Evolutionary conservation across 1,140 invertebrate genomes (phyloP).

Genomic region (Pentalonia nigronervosa): DNA sequence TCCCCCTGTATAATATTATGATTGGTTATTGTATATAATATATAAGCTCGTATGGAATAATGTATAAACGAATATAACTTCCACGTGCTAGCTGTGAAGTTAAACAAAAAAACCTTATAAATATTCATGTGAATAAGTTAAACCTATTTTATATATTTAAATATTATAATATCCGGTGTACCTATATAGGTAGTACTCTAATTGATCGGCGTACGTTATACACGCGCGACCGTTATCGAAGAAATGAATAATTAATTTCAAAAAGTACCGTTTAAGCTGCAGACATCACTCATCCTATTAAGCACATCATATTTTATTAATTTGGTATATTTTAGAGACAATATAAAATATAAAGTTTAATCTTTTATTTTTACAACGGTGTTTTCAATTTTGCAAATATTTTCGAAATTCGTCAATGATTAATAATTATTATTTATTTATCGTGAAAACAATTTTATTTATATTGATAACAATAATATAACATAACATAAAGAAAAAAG

Average conservation of each 20-base stretch:
- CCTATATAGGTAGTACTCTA: not conserved
- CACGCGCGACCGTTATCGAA: not conserved
- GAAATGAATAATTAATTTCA: constrained; percentile 32
- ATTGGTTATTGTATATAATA: not conserved
- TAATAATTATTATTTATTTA: no score
- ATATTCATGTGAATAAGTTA: not conserved
- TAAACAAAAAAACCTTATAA: not conserved
- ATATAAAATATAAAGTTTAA: not conserved
- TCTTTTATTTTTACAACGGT: not conserved
- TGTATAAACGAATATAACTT: not conserved
- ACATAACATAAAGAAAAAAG: no score
- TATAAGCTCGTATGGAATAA: not conserved
- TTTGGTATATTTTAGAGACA: not conserved
- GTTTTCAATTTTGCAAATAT: not conserved
- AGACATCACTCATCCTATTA: not conserved
- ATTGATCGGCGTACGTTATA: not conserved
- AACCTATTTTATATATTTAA: not conserved
- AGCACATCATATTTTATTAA: not conserved
- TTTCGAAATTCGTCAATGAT: no score
- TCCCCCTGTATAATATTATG: not conserved
- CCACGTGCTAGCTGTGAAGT: not conserved
- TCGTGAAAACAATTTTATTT: no score
- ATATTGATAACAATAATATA: no score
- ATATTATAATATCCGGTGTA: not conserved
- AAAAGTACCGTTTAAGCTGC: not conserved